phyloP scores from a whole-genome alignment of 2,113 vertebrate species.

The Ceyx margarethae region DNA sequence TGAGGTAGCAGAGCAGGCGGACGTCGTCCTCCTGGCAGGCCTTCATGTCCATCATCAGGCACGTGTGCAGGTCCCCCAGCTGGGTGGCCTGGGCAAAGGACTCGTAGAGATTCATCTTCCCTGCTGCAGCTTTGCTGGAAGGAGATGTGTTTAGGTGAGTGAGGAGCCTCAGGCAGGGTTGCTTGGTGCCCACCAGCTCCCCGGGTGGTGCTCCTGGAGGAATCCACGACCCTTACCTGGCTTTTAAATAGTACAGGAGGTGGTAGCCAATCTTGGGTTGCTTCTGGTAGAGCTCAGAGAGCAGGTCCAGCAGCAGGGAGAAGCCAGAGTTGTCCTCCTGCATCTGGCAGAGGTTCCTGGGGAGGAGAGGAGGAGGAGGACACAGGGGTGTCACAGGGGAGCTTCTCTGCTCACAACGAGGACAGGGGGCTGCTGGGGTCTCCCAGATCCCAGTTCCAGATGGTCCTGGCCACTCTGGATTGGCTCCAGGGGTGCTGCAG shows the following conservation, averaged over 20 bases:
- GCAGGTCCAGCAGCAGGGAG: constrained; percentile 89
- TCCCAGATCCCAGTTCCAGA: neutral
- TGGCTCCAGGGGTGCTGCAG: neutral
- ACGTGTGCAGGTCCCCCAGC: constrained; percentile 93
- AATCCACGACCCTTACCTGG: constrained; percentile 76
- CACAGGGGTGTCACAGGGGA: accelerated
- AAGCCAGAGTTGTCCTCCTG: constrained; percentile 96
- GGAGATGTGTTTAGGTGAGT: neutral
- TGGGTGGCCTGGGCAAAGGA: constrained; percentile 95
- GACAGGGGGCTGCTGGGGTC: neutral
- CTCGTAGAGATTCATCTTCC: constrained; percentile 96
- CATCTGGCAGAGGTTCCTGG: constrained; percentile 95
- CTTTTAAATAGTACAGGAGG: constrained; percentile 93
- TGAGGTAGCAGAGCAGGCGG: constrained; percentile 93
- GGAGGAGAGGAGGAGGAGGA: neutral
- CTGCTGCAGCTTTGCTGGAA: constrained; percentile 88
- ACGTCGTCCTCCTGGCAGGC: constrained; percentile 96
- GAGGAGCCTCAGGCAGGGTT: neutral
- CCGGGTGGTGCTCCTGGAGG: neutral
- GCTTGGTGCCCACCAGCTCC: accelerated
- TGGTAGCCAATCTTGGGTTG: constrained; percentile 98
- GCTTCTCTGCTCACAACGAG: accelerated
- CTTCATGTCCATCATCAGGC: constrained; percentile 99
- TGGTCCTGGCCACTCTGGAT: neutral
- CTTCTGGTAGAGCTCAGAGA: constrained; percentile 95